These are phyloP conservation scores for Ommatoiulus sabulosus DNA, from an alignment of 2,888 invertebrate genomes.

Conservation along the genomic window DNA sequence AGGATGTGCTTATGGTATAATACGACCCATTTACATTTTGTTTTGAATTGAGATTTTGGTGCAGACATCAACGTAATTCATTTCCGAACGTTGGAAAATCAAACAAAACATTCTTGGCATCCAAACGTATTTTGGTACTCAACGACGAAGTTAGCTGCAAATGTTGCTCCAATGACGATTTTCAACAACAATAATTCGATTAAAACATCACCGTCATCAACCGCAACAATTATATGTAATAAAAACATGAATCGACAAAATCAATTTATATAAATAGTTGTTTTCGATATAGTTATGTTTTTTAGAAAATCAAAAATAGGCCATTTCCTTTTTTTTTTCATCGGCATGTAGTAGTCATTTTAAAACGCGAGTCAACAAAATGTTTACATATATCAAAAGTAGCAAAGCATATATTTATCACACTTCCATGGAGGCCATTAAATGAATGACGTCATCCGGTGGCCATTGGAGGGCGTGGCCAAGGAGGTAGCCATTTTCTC, in stretches of 20 bases:
- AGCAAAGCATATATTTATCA: slow-evolving; percentile 51
- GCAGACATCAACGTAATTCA: background rate
- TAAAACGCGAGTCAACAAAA: slow-evolving; percentile 48
- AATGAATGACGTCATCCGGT: slow-evolving; percentile 23
- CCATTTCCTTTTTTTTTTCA: slow-evolving; percentile 29
- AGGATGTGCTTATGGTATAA: background rate
- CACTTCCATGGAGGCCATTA: slow-evolving; percentile 47
- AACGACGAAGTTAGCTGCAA: background rate
- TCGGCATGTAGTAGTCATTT: slow-evolving; percentile 1
- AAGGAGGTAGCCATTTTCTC: background rate
- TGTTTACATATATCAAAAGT: slow-evolving; percentile 52
- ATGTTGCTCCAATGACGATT: background rate
- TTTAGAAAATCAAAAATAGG: slow-evolving; percentile 50
- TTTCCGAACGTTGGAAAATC: background rate
- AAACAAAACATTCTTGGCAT: background rate
- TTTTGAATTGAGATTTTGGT: background rate
- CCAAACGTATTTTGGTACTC: background rate
- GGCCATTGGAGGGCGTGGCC: background rate
- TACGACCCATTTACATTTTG: background rate
- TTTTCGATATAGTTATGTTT: slow-evolving; percentile 27
- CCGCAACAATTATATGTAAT: slow-evolving; percentile 31
- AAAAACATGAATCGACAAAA: slow-evolving; percentile 25
- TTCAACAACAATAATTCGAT: slow-evolving; percentile 38
- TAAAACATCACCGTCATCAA: background rate
- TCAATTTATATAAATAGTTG: slow-evolving; percentile 40